Percentiles rank a stretch among this genome's conserved stretches.
Evolutionary conservation across 2,113 vertebrate species (phyloP).

Genomic region (Oncorhynchus gorbuscha): DNA sequence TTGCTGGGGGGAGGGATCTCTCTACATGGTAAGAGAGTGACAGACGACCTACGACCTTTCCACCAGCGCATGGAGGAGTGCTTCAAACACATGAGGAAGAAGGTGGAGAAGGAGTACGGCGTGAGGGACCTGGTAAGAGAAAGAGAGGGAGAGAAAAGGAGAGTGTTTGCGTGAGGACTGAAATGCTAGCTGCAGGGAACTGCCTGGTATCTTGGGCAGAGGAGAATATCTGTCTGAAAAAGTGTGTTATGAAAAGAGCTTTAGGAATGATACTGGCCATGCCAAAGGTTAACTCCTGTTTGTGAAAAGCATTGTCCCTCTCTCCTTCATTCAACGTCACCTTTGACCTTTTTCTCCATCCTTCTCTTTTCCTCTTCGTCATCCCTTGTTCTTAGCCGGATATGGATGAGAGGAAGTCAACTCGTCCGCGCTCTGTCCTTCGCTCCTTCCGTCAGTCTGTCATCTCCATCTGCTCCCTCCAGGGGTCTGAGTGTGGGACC

Average conservation of each 20-base stretch:
- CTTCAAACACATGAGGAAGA: slow-evolving; percentile 88
- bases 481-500: slow-evolving; percentile 85
- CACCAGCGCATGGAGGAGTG: slow-evolving; percentile 98
- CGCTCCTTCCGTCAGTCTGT: slow-evolving; percentile 92
- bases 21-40: slow-evolving; percentile 91
- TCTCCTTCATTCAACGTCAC: neutral
- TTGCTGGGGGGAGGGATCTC: slow-evolving; percentile 88
- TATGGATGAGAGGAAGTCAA: slow-evolving; percentile 84
- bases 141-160: neutral
- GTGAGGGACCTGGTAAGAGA: slow-evolving; percentile 85
- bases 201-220: too few relatives aligned
- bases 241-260: too few relatives aligned
- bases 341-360: neutral
- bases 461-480: slow-evolving; percentile 86
- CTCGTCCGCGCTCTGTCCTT: slow-evolving; percentile 88
- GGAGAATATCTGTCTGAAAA: too few relatives aligned
- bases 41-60: slow-evolving; percentile 90
- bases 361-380: neutral
- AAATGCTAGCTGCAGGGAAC: too few relatives aligned
- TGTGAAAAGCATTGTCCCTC: too few relatives aligned
- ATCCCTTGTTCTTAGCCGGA: slow-evolving; percentile 78
- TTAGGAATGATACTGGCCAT: too few relatives aligned
- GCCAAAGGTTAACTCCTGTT: too few relatives aligned
- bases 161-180: neutral
- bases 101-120: slow-evolving; percentile 97